Conservation (phyloP, 2,888 invertebrate genomes). For the Lasioglossum marginatum region DNA sequence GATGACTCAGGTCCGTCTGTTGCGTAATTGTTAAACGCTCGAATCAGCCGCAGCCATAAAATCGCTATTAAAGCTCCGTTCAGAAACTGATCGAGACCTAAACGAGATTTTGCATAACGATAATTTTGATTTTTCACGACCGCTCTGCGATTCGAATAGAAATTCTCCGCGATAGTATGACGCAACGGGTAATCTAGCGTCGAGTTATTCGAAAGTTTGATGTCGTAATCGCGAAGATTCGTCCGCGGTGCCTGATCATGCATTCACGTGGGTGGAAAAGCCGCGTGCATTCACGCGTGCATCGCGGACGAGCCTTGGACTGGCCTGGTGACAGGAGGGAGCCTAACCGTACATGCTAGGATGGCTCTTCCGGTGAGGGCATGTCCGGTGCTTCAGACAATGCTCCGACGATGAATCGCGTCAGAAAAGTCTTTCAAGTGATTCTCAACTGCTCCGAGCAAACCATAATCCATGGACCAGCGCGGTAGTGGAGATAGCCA, state of each 20-base stretch:
- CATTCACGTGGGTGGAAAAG: slow-evolving; percentile 54
- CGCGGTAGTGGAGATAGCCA: too few relatives aligned
- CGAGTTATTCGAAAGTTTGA: neutral
- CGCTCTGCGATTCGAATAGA: neutral
- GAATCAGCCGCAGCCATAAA: neutral
- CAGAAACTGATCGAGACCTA: neutral
- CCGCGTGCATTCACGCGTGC: slow-evolving; percentile 61
- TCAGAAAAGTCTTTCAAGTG: slow-evolving; percentile 47
- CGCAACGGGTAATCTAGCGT: slow-evolving; percentile 10
- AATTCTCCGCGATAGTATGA: neutral
- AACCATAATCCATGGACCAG: neutral
- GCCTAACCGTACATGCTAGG: slow-evolving; percentile 61
- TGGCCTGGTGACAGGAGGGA: slow-evolving; percentile 49
- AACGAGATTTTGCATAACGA: neutral
- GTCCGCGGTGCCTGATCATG: neutral
- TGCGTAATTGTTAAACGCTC: neutral
- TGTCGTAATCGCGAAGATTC: slow-evolving; percentile 45
- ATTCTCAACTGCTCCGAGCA: slow-evolving; percentile 40
- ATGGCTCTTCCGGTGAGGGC: slow-evolving; percentile 78
- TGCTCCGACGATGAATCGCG: slow-evolving; percentile 59
- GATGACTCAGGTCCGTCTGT: neutral
- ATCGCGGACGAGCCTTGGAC: slow-evolving; percentile 59
- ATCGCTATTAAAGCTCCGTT: neutral
- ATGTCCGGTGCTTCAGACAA: slow-evolving; percentile 75
- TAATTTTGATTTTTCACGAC: neutral